Conservation (phyloP, 2,888 invertebrate species). For the Lasioglossum figueresi region DNA sequence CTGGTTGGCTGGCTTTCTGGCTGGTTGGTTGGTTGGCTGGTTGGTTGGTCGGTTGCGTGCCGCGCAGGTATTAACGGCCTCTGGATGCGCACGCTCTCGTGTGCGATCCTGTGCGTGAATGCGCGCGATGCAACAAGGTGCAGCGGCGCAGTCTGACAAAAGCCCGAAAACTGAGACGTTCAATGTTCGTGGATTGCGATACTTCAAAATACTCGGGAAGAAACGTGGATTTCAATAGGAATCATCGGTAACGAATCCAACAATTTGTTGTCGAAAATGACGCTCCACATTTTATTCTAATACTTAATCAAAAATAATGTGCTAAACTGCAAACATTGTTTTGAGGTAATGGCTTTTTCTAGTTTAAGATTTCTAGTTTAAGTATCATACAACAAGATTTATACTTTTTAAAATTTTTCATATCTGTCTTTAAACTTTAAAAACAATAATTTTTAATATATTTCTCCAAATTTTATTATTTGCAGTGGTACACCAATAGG, state of each 20-base stretch:
- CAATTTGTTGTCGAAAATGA: not conserved
- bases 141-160: constrained; percentile 8
- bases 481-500: too few species aligned
- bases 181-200: not conserved
- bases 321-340: too few species aligned
- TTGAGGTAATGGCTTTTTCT: too few species aligned
- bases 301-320: too few species aligned
- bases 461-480: too few species aligned
- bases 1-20: constrained; percentile 20
- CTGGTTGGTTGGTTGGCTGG: constrained; percentile 20
- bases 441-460: too few species aligned
- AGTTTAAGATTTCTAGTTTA: too few species aligned
- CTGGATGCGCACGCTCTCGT: constrained; percentile 50
- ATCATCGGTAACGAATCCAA: not conserved
- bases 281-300: too few species aligned
- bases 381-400: too few species aligned
- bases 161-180: not conserved
- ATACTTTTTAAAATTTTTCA: too few species aligned
- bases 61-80: constrained; percentile 68
- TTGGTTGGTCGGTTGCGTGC: constrained; percentile 71
- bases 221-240: not conserved
- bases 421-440: too few species aligned
- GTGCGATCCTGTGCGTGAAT: constrained; percentile 53
- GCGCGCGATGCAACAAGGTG: constrained; percentile 23
- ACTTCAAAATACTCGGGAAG: not conserved